A percentile compares a stretch with the other conserved stretches of the same genome.
These are phyloP conservation scores for Sinelater perroti DNA, from an alignment of 2,888 invertebrate species.

Conservation along the genomic window DNA sequence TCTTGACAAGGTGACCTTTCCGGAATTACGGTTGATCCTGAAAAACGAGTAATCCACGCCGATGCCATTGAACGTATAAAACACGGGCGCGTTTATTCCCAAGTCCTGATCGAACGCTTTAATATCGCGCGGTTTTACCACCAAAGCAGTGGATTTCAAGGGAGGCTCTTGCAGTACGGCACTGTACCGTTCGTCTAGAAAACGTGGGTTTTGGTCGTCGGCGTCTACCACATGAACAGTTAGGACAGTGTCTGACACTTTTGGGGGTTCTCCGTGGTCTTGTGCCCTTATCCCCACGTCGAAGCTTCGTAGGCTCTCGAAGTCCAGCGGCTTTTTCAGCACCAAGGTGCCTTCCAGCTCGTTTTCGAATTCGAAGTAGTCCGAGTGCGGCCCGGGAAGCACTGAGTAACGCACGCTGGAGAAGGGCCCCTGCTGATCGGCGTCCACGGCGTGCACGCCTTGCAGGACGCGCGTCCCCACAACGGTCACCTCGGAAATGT, in stretches of 20 bases:
- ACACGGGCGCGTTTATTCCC: slow-evolving; percentile 78
- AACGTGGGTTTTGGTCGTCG: slow-evolving; percentile 90
- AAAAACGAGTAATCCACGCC: slow-evolving; percentile 72
- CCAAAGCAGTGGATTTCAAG: slow-evolving; percentile 70
- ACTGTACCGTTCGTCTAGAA: slow-evolving; percentile 73
- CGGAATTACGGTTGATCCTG: slow-evolving; percentile 62
- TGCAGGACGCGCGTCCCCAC: slow-evolving; percentile 77
- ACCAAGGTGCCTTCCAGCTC: slow-evolving; percentile 86
- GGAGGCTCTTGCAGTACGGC: slow-evolving; percentile 73
- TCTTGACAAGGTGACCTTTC: slow-evolving; percentile 65
- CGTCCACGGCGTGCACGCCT: slow-evolving; percentile 80
- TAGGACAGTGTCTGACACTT: slow-evolving; percentile 77
- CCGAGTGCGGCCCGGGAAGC: slow-evolving; percentile 79
- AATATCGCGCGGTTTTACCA: slow-evolving; percentile 76
- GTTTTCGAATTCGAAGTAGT: slow-evolving; percentile 84
- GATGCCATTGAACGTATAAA: slow-evolving; percentile 72
- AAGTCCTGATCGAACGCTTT: slow-evolving; percentile 82
- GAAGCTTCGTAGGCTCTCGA: slow-evolving; percentile 80
- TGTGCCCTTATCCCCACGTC: slow-evolving; percentile 77
- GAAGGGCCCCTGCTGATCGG: slow-evolving; percentile 88
- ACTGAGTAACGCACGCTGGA: slow-evolving; percentile 87
- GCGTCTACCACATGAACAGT: slow-evolving; percentile 85
- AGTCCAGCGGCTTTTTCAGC: slow-evolving; percentile 82
- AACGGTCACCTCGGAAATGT: slow-evolving; percentile 84
- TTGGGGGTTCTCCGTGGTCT: slow-evolving; percentile 85